A percentile compares a stretch with the other conserved stretches of the same genome.
phyloP scores from a whole-genome alignment of 2,888 invertebrate genomes.

The Macropis europaea region DNA sequence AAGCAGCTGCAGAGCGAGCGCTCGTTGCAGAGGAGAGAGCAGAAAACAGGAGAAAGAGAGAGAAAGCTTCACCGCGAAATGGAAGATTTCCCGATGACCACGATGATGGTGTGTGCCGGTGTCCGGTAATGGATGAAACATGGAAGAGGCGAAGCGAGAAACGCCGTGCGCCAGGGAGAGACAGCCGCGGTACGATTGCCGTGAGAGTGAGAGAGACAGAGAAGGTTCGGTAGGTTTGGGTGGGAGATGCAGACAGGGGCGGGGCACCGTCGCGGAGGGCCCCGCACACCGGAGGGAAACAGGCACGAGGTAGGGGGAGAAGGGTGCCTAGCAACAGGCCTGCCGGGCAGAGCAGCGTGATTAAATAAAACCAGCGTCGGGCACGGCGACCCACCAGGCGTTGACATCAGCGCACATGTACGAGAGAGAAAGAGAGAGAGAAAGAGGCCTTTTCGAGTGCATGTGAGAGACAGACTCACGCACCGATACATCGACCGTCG shows the following conservation, averaged over 20 bases:
- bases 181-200: slow-evolving; percentile 17
- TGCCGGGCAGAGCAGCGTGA: slow-evolving; percentile 73
- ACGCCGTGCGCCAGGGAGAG: not conserved
- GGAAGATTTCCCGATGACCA: slow-evolving; percentile 58
- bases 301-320: slow-evolving; percentile 63
- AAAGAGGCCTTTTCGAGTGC: slow-evolving; percentile 31
- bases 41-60: not conserved
- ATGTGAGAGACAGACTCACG: not conserved
- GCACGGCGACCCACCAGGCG: slow-evolving; percentile 72
- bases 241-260: slow-evolving; percentile 67
- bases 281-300: slow-evolving; percentile 48
- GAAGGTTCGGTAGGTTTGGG: slow-evolving; percentile 49
- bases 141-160: slow-evolving; percentile 32
- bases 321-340: slow-evolving; percentile 79
- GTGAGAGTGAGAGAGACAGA: slow-evolving; percentile 32
- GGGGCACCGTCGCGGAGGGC: slow-evolving; percentile 69
- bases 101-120: slow-evolving; percentile 27
- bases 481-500: slow-evolving; percentile 18
- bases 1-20: slow-evolving; percentile 29
- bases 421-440: too few relatives aligned
- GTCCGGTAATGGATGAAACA: slow-evolving; percentile 62
- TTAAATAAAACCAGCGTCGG: slow-evolving; percentile 77
- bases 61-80: slow-evolving; percentile 32
- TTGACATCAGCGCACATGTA: slow-evolving; percentile 71
- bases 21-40: not conserved